Base-by-base conservation (phyloP, 2,113 vertebrate genomes). In the Malaclemys terrapin region DNA sequence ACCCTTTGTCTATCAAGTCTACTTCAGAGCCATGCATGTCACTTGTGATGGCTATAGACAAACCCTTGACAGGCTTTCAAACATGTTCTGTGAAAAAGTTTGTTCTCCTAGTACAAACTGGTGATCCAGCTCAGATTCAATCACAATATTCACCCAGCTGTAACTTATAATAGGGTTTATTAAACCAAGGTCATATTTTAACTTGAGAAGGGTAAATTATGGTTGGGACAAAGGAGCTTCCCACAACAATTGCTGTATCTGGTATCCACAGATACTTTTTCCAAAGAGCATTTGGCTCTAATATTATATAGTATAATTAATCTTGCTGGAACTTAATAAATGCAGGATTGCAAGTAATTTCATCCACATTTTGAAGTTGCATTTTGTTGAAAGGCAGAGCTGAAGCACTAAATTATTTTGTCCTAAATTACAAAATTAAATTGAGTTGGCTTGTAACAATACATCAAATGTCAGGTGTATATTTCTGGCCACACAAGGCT, bases 381-480 rank as follows among this genome's bases (percentile, higher is more conserved):
- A 85, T 72, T 49, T 49, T 49, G 50, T 54, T 76, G 56, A 94
- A 96, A 93, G 91, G 65, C 31, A 81, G 87, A 89, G 24, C 19
- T 59, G 6, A 7, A 11, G 11, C 0, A 0, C 45, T 89, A 47
- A 78, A 78, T 27, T 78, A 78, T 78, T 78, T 47, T 47, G 38
- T 45, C 45, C 38, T 47, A 24, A 89, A 82, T 89, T 94, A 92
- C 91, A 45, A 91, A 95, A 88, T 72, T 56, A 59, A 45, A 92
- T 82, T 80, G 56, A 56, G 54, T 80, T 72, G 10, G 16, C 93
- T 91, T 3, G 22, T 72, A 72, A 17, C 24, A 53, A 45, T 80
- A 38, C 65, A 85, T 94, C 85, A 95, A 72, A 89, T 1, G 1
- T 92, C 88, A 91, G 57, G 91, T 38, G 57, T 20, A 57, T 10